phyloP scores from a whole-genome alignment of 2,888 invertebrate genomes.

The Mamestra brassicae region DNA sequence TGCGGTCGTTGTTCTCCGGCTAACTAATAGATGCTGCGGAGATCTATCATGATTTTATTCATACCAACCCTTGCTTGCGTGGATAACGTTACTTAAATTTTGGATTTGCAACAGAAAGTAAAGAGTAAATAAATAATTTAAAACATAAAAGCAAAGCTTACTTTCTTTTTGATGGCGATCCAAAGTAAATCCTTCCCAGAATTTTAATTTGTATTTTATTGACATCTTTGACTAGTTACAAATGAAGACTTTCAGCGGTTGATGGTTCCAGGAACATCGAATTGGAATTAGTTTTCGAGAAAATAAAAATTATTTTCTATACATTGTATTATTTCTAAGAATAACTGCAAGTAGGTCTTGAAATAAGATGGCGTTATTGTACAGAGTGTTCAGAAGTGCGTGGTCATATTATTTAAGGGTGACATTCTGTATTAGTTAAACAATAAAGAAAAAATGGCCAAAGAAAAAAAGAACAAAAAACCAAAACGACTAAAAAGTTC shows the following conservation, averaged over 20 bases:
- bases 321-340: not conserved
- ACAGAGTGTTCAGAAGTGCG: too few species aligned
- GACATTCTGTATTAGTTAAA: too few species aligned
- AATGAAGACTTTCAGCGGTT: not conserved
- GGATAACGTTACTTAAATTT: not conserved
- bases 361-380: slow-evolving; percentile 1
- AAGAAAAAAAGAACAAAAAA: not conserved
- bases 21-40: slow-evolving; percentile 43
- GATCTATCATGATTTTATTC: slow-evolving; percentile 54
- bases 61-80: not conserved
- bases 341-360: not conserved
- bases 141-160: not conserved
- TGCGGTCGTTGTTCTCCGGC: slow-evolving; percentile 47
- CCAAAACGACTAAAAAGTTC: too few species aligned
- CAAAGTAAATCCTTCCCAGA: not conserved
- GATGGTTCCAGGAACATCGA: not conserved
- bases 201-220: not conserved
- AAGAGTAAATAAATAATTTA: not conserved
- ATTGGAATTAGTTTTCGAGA: not conserved
- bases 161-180: not conserved
- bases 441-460: too few species aligned
- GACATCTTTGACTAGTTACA: not conserved
- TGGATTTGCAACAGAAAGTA: not conserved
- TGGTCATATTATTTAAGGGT: too few species aligned
- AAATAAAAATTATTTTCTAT: not conserved